These are phyloP conservation scores for Battus philenor DNA, from an alignment of 1,140 invertebrate genomes.

Conservation along the genomic window DNA sequence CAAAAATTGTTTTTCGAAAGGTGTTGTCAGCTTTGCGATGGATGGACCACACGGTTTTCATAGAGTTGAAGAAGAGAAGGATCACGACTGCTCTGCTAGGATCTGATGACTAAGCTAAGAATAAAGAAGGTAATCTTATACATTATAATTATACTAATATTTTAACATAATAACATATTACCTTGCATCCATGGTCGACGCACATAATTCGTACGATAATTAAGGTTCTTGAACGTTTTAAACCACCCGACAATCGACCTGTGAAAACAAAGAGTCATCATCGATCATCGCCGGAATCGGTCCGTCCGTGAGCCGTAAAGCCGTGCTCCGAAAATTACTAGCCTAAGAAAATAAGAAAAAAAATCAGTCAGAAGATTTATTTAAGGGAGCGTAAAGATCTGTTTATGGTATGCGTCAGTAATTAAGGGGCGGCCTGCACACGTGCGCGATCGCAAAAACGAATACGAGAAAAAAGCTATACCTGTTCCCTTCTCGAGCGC, in stretches of 20 bases:
- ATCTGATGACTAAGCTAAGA: too few species aligned
- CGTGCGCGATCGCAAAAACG: constrained; percentile 65
- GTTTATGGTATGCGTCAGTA: constrained; percentile 74
- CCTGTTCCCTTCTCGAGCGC: constrained; percentile 56
- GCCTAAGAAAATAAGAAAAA: constrained; percentile 70
- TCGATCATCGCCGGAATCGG: constrained; percentile 47
- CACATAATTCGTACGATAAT: constrained; percentile 24
- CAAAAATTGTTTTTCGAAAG: too few species aligned
- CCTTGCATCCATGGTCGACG: constrained; percentile 24
- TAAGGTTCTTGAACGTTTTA: constrained; percentile 31
- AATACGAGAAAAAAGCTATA: constrained; percentile 60
- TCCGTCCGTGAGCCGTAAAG: constrained; percentile 39
- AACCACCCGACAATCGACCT: constrained; percentile 42
- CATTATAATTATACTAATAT: too few species aligned
- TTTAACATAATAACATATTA: too few species aligned
- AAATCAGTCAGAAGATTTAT: constrained; percentile 65
- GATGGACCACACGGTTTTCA: too few species aligned
- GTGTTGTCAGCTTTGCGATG: too few species aligned
- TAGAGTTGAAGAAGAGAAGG: too few species aligned
- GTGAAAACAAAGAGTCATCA: constrained; percentile 65
- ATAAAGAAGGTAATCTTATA: too few species aligned
- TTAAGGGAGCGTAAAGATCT: constrained; percentile 75
- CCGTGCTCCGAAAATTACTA: constrained; percentile 56
- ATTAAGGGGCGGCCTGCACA: constrained; percentile 68
- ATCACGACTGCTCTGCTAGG: too few species aligned